A percentile compares a stretch with the other conserved stretches of the same genome.
These are phyloP conservation scores for Ctenomys sociabilis DNA, from an alignment of 2,113 vertebrate species.

Conservation along the genomic window DNA sequence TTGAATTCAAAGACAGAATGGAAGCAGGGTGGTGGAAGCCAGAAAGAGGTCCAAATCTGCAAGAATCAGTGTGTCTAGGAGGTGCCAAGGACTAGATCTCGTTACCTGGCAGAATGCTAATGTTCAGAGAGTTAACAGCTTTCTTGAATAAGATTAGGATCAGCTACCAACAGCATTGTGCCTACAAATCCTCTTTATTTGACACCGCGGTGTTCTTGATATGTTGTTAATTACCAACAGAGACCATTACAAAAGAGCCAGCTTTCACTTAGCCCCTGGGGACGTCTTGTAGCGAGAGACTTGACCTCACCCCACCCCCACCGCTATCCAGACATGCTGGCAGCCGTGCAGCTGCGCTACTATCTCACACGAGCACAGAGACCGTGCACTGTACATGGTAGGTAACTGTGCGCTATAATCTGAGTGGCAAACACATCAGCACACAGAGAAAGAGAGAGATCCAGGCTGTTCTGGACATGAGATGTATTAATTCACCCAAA, in stretches of 20 bases:
- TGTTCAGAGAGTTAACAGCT: constrained; percentile 65
- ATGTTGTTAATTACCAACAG: constrained; percentile 76
- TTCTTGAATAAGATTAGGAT: constrained; percentile 59
- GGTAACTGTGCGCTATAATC: constrained; percentile 6
- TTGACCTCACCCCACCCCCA: constrained; percentile 57
- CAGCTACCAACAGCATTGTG: constrained; percentile 50
- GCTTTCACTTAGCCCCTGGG: constrained; percentile 64
- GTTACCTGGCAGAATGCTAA: constrained; percentile 68
- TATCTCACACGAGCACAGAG: background rate
- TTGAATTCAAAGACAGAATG: constrained; percentile 73
- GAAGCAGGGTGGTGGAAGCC: constrained; percentile 28
- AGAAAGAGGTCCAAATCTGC: constrained; percentile 59
- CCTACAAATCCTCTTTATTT: constrained; percentile 74
- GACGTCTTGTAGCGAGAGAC: constrained; percentile 14
- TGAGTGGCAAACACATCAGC: constrained; percentile 43
- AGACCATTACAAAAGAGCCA: constrained; percentile 73
- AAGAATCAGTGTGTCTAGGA: constrained; percentile 59
- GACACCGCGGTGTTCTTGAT: constrained; percentile 63
- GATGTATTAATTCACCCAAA: background rate
- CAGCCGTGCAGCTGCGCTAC: constrained; percentile 12
- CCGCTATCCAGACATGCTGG: constrained; percentile 19
- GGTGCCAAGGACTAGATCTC: constrained; percentile 51
- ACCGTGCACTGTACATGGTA: constrained; percentile 10
- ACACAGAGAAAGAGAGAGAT: constrained; percentile 29
- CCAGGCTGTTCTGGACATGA: constrained; percentile 33